Percentiles rank a stretch among this genome's conserved stretches.
Evolutionary conservation across 2,888 invertebrate genomes (phyloP).

Genomic region (Plemyria rubiginata): DNA sequence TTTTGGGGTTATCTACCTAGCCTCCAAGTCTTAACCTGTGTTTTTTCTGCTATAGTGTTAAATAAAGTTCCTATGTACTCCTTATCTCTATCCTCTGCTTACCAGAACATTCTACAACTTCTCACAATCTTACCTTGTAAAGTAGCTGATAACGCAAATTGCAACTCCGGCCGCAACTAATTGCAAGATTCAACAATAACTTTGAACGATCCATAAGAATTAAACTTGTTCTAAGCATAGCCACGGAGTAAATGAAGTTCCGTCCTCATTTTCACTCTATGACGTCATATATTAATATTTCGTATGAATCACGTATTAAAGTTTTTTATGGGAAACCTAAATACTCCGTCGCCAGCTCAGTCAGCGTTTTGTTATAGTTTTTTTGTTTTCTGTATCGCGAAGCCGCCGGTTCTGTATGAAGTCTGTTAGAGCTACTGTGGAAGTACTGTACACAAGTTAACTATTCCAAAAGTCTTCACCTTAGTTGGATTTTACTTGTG

Average conservation of each 20-base stretch:
- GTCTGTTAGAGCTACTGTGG: no score
- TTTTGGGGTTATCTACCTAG: no score
- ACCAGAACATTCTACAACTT: slow-evolving; percentile 2
- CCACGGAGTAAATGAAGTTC: slow-evolving; percentile 1
- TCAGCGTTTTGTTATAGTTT: no score
- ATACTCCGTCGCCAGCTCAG: no score
- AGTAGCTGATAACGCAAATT: slow-evolving; percentile 49
- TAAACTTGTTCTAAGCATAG: slow-evolving; percentile 66
- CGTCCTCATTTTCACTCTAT: background rate
- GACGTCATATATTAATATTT: background rate
- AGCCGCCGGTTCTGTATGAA: no score
- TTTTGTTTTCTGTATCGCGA: no score
- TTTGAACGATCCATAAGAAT: slow-evolving; percentile 60
- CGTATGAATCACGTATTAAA: background rate
- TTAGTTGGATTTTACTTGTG: no score
- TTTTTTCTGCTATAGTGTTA: no score
- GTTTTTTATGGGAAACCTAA: background rate
- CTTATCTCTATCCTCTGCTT: background rate
- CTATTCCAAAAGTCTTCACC: no score
- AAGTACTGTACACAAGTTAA: no score
- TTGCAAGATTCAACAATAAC: slow-evolving; percentile 48
- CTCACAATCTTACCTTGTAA: background rate
- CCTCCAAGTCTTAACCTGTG: no score
- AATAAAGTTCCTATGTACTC: background rate
- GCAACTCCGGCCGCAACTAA: slow-evolving; percentile 46